Evolutionary conservation across 2,797 vertebrate genomes (phyloP), one percentile per base, ranked within the genome.

Genomic region (Cuculus canorus): DNA sequence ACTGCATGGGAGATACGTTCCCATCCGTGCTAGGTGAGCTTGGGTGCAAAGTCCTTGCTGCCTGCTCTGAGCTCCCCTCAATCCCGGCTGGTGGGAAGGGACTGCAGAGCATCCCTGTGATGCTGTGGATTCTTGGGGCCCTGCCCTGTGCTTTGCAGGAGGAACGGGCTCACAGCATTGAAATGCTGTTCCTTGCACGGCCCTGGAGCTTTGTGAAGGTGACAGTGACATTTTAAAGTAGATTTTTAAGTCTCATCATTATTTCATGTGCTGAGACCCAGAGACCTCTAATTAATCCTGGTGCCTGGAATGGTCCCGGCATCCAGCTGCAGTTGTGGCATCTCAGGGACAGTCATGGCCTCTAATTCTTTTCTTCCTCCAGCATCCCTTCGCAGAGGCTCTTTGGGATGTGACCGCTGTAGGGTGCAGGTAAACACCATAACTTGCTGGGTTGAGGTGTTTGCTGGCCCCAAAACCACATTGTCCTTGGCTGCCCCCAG

Each of bases 81-180:
- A 8, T 30, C 28, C 10, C 3, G 16, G 24, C 4, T 2, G 2
- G 17, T 21, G 64, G n/a, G 45, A 61, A 7, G 27, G 39, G 30
- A 33, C 13, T 53, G 37, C 7, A 8, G 63, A 52, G n/a, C 8
- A 37, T 70, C 83, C 61, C 79, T 5, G 0, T 19, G 75, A 61
- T 1, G 1, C 70, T 22, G 59, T 0, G n/a, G 70, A 2, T 52
- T 48, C 56, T 61, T 1, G 0, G 32, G 41, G 16, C 10, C 41
- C 33, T 43, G 47, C 7, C 1, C 25, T 10, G 43, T 23, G 3
- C 37, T 27, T 56, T 30, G 45, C n/a, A 4, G 25, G 24, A 28
- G 17, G 17, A 72, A 13, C 10, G 13, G 57, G 37, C 48, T 83
- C 28, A 7, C 1, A 1, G 35, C 27, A 8, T 3, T 30, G 52